Evolutionary conservation across 2,888 invertebrate genomes (phyloP), one percentile per base, ranked within the genome.

Genomic region (Pediacus dermestoides): DNA sequence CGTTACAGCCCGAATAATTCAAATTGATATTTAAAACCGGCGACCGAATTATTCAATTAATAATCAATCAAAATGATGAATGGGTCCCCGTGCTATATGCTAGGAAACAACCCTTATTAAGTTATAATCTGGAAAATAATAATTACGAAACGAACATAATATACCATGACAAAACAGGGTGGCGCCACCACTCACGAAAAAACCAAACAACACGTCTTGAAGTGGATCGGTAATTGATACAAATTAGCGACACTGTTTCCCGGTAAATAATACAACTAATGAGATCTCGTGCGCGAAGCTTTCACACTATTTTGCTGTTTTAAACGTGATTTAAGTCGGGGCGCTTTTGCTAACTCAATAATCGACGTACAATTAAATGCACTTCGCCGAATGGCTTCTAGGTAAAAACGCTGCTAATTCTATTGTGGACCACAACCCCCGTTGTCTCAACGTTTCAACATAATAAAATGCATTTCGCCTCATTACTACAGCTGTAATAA

Each of bases 191-290:
- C 6, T 18, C 21, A n/a, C 13, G 28, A 28, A 28, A 28, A 28
- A 18, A 18, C 21, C 21, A 18, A 18, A n/a, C 21, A 18, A 18
- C 11, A 10, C 28, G 12, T 28, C 28, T 28, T 28, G n/a, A 14
- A 28, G 23, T 23, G 14, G 44, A 39, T 42, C 41, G 45, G 42
- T 64, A 66, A 66, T 65, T 66, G 64, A 66, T 61, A 66, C 64
- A 64, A 65, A 66, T 66, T 63, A 61, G 63, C 55, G 56, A 54
- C n/a, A n/a, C 55, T 57, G 63, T 60, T 57, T 59, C 57, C 53
- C 58, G 59, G 61, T 62, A 64, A 63, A 64, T 64, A 65, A 63
- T 60, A 58, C 54, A 58, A 57, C 58, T 65, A 65, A 65, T 61
- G 52, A 62, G 62, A 63, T 64, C 59, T 54, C 52, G 14, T 28